Conservation (phyloP, 2,113 vertebrate species). For the Neogale vison region DNA sequence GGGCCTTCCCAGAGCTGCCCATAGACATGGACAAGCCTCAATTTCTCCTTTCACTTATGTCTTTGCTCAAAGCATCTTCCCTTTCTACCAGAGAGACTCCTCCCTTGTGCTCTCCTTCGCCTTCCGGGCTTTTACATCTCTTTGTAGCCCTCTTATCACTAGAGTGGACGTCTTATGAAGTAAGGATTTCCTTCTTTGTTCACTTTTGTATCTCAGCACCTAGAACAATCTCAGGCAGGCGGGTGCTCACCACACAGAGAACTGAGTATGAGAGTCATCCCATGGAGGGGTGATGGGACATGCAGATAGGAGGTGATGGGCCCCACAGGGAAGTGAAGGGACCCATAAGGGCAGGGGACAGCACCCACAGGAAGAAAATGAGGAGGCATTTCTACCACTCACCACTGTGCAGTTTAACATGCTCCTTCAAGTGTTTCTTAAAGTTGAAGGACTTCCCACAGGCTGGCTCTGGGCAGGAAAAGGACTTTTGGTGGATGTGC, state of each 20-base stretch:
- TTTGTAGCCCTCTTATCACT: background rate
- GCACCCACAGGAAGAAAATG: background rate
- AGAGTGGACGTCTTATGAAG: background rate
- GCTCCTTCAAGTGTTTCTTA: slow-evolving; percentile 90
- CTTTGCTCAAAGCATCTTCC: background rate
- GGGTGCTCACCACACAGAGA: background rate
- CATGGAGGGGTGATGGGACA: background rate
- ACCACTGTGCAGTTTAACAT: slow-evolving; percentile 88
- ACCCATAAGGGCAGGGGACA: too few species aligned
- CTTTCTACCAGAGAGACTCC: background rate
- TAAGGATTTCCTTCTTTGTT: background rate
- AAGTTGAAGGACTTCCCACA: slow-evolving; percentile 91
- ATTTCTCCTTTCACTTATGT: background rate
- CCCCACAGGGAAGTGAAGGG: background rate
- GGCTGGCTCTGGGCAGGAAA: slow-evolving; percentile 84
- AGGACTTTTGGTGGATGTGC: slow-evolving; percentile 89
- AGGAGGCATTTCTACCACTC: slow-evolving; percentile 47
- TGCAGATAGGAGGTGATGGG: too few species aligned
- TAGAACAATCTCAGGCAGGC: background rate
- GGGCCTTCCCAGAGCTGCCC: background rate
- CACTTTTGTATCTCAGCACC: background rate
- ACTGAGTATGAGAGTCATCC: background rate
- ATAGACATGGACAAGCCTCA: background rate
- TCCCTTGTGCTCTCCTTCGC: background rate
- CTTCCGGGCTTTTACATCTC: background rate